phyloP scores from a whole-genome alignment of 1,140 invertebrate species.

The Diorhabda elongata region DNA sequence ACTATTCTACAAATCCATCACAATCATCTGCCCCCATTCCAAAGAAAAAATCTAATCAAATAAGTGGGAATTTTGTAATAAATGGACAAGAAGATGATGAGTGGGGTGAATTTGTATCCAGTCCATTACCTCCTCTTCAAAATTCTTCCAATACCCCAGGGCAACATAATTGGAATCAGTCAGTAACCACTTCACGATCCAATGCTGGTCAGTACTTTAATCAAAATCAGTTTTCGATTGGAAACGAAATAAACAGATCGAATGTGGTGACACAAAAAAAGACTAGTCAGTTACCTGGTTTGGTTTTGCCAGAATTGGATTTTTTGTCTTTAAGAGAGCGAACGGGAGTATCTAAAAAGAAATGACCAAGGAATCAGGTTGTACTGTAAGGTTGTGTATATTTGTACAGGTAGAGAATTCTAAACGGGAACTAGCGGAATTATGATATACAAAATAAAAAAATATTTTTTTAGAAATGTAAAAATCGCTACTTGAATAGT shows the following conservation, averaged over 20 bases:
- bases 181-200: conserved; percentile 18
- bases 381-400: conserved; percentile 33
- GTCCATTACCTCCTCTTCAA: conserved; percentile 8
- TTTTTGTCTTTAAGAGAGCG: conserved; percentile 47
- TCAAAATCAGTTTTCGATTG: conserved; percentile 26
- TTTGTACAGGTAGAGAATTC: neutral
- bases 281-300: conserved; percentile 45
- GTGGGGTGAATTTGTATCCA: conserved; percentile 62
- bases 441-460: too few relatives aligned
- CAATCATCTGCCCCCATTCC: conserved; percentile 6
- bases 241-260: conserved; percentile 9
- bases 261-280: conserved; percentile 16
- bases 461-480: too few relatives aligned
- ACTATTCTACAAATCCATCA: neutral
- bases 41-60: neutral
- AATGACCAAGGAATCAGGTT: conserved; percentile 44
- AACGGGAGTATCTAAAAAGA: conserved; percentile 30
- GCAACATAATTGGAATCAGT: conserved; percentile 20
- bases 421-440: too few relatives aligned
- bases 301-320: conserved; percentile 50
- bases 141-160: neutral
- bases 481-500: too few relatives aligned
- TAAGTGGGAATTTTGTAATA: neutral
- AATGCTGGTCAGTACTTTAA: conserved; percentile 38
- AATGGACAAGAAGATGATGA: conserved; percentile 53